A percentile compares a stretch with the other conserved stretches of the same genome.
These are phyloP conservation scores for Drosophila nigrodunni DNA, from an alignment of 1,140 invertebrate genomes.

Conservation along the genomic window DNA sequence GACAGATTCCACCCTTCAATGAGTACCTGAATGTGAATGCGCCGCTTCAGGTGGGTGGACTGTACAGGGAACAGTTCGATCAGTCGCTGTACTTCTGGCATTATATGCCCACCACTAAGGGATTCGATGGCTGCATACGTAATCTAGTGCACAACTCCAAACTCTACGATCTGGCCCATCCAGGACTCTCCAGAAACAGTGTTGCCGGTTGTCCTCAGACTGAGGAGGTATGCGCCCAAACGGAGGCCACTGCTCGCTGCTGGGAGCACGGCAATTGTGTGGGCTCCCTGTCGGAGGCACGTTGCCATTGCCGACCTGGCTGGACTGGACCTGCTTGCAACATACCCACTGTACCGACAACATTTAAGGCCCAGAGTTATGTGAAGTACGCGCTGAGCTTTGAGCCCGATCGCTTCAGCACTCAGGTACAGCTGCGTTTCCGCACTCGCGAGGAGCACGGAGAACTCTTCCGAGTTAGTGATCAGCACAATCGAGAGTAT, in stretches of 20 bases:
- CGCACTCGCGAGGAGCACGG: slow-evolving; percentile 96
- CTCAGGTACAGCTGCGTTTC: slow-evolving; percentile 96
- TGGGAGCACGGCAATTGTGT: slow-evolving; percentile 97
- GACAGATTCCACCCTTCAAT: slow-evolving; percentile 96
- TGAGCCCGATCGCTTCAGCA: slow-evolving; percentile 95
- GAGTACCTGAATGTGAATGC: slow-evolving; percentile 98
- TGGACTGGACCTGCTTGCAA: slow-evolving; percentile 95
- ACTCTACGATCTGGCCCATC: slow-evolving; percentile 95
- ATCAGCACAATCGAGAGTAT: slow-evolving; percentile 97
- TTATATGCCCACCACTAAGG: slow-evolving; percentile 93
- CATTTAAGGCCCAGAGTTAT: slow-evolving; percentile 95
- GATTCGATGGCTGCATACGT: slow-evolving; percentile 97
- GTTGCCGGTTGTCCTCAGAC: slow-evolving; percentile 95
- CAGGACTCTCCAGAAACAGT: slow-evolving; percentile 93
- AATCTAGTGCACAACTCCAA: slow-evolving; percentile 98
- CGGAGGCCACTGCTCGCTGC: slow-evolving; percentile 92
- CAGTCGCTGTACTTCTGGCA: slow-evolving; percentile 94
- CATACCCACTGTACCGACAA: slow-evolving; percentile 93
- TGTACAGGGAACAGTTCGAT: slow-evolving; percentile 94
- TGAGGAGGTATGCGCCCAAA: slow-evolving; percentile 93
- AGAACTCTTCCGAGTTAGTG: slow-evolving; percentile 95
- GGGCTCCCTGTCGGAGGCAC: slow-evolving; percentile 94
- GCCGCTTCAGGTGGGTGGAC: slow-evolving; percentile 96
- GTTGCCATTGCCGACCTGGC: slow-evolving; percentile 96
- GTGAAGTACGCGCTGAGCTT: slow-evolving; percentile 98